phyloP scores from a whole-genome alignment of 1,140 invertebrate genomes.

The Cotesia glomerata region DNA sequence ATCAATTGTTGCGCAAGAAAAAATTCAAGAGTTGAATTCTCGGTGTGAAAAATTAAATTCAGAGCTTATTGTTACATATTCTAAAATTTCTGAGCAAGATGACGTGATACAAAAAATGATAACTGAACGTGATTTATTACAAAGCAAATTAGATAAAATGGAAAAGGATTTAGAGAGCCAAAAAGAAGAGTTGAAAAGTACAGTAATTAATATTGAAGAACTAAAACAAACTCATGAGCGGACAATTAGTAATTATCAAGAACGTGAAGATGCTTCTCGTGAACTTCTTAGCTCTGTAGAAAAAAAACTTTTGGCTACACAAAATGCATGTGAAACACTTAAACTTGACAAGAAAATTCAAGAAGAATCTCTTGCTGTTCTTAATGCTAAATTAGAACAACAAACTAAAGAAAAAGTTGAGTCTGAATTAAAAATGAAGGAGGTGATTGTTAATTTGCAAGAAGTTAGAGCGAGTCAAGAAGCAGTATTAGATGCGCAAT shows the following conservation, averaged over 20 bases:
- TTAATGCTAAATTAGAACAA: slow-evolving; percentile 42
- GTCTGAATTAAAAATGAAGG: slow-evolving; percentile 47
- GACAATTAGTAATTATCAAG: neutral
- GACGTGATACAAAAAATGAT: neutral
- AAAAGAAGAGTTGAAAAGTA: neutral
- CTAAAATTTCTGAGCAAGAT: slow-evolving; percentile 2
- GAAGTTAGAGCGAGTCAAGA: slow-evolving; percentile 46
- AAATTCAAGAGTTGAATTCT: slow-evolving; percentile 5
- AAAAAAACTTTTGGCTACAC: slow-evolving; percentile 28
- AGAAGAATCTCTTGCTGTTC: slow-evolving; percentile 38
- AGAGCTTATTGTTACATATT: neutral
- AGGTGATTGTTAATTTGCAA: slow-evolving; percentile 48
- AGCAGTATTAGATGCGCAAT: slow-evolving; percentile 42
- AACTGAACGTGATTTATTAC: neutral
- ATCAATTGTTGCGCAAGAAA: neutral
- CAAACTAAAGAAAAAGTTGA: slow-evolving; percentile 40
- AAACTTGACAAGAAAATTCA: slow-evolving; percentile 44
- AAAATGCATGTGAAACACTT: slow-evolving; percentile 35
- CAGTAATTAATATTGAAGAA: neutral
- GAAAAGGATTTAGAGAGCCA: neutral
- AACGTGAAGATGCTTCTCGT: slow-evolving; percentile 11
- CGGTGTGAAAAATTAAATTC: neutral
- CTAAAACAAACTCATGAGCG: neutral
- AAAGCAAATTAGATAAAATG: neutral
- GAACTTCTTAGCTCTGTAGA: slow-evolving; percentile 34